Evolutionary conservation across 2,113 vertebrate genomes (phyloP).

Genomic region (Eulacestoma nigropectus): DNA sequence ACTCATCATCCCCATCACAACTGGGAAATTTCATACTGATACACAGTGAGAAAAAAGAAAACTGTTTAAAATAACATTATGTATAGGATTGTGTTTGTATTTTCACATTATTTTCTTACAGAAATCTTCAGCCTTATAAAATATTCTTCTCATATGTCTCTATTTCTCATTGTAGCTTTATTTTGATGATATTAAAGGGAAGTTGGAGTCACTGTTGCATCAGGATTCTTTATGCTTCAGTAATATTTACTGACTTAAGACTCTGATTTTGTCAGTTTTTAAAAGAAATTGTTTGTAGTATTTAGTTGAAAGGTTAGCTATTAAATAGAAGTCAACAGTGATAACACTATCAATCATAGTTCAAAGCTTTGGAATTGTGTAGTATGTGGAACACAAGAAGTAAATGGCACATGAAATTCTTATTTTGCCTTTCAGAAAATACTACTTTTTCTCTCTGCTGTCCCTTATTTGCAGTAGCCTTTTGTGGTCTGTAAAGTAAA

Average conservation of each 20-base stretch:
- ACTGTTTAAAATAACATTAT: background rate
- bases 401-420: background rate
- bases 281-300: background rate
- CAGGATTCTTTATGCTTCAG: background rate
- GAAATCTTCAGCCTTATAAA: background rate
- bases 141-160: background rate
- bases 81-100: background rate
- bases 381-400: background rate
- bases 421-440: background rate
- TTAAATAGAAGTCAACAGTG: background rate
- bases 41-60: background rate
- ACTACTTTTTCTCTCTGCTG: background rate
- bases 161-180: background rate
- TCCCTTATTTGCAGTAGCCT: background rate
- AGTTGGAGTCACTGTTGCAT: background rate
- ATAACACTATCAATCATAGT: background rate
- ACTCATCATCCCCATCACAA: background rate
- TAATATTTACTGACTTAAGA: background rate
- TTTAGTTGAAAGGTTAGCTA: background rate
- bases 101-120: background rate
- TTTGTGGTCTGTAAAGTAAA: background rate
- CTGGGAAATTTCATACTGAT: background rate
- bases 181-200: background rate
- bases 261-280: background rate
- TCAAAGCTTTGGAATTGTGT: background rate